Conservation (phyloP, 2,113 vertebrate species). For the Psammodynastes pulverulentus region DNA sequence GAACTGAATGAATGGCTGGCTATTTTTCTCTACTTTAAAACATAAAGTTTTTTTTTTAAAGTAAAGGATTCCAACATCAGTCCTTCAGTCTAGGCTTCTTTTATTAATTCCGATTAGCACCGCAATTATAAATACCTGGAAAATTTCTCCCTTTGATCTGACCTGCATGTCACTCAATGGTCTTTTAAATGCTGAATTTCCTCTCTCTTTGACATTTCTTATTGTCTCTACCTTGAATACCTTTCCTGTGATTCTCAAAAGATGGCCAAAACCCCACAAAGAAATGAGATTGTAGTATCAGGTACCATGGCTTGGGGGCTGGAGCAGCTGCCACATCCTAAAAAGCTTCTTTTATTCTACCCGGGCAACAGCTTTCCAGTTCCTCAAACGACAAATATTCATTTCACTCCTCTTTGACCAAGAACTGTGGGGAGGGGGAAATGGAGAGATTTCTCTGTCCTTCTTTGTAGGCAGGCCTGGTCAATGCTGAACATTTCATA, state of each 20-base stretch:
- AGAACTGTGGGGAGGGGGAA: slow-evolving; percentile 30
- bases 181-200: slow-evolving; percentile 70
- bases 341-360: slow-evolving; percentile 75
- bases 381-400: slow-evolving; percentile 64
- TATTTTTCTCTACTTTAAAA: slow-evolving; percentile 33
- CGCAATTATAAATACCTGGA: slow-evolving; percentile 72
- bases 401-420: slow-evolving; percentile 57
- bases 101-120: slow-evolving; percentile 72
- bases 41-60: neutral
- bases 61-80: slow-evolving; percentile 15
- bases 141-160: slow-evolving; percentile 77
- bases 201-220: slow-evolving; percentile 71
- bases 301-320: slow-evolving; percentile 70
- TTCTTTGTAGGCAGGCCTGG: slow-evolving; percentile 46
- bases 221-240: slow-evolving; percentile 76
- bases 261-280: slow-evolving; percentile 56
- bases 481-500: slow-evolving; percentile 70
- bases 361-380: slow-evolving; percentile 57
- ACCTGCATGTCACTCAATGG: slow-evolving; percentile 71
- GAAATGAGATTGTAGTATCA: slow-evolving; percentile 71
- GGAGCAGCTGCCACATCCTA: slow-evolving; percentile 69
- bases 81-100: slow-evolving; percentile 53
- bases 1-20: slow-evolving; percentile 18
- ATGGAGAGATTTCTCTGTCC: slow-evolving; percentile 44
- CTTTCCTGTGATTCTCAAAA: slow-evolving; percentile 69